These are phyloP conservation scores for Crotalus horridus DNA, from an alignment of 2,113 vertebrate species.

Conservation along the genomic window DNA sequence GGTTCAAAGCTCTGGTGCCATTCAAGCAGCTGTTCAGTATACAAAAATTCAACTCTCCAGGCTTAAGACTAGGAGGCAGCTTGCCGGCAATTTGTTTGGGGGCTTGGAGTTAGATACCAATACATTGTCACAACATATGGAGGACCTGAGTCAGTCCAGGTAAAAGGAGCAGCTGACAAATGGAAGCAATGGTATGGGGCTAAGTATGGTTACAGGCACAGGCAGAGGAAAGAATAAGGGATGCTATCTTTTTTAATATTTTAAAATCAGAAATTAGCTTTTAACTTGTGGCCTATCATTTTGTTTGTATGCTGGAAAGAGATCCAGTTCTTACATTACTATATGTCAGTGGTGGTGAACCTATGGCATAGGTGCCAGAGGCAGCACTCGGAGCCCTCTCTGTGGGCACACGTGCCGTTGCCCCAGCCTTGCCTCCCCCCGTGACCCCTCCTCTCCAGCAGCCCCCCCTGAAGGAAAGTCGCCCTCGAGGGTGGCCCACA, in stretches of 20 bases:
- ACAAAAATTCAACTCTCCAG: background rate
- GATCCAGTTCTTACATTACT: background rate
- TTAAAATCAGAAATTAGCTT: background rate
- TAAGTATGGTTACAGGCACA: background rate
- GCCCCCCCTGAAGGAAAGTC: too few species aligned
- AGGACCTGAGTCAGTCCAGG: background rate
- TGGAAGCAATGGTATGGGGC: background rate
- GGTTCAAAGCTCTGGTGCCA: slow-evolving; percentile 22
- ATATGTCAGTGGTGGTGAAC: too few species aligned
- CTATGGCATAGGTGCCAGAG: too few species aligned
- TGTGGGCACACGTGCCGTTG: too few species aligned
- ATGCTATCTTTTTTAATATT: background rate
- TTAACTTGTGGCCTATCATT: background rate
- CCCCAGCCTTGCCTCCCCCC: too few species aligned
- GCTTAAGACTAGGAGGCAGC: background rate
- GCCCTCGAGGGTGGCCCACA: too few species aligned
- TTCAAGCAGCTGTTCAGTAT: background rate
- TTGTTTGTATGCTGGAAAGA: background rate
- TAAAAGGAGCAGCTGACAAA: background rate
- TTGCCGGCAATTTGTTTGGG: background rate
- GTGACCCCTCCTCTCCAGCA: too few species aligned
- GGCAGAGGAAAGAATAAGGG: background rate
- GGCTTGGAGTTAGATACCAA: background rate
- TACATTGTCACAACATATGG: background rate
- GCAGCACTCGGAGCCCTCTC: too few species aligned